Conservation (phyloP, 2,888 invertebrate genomes). For the Aspidiotus rigidus region DNA sequence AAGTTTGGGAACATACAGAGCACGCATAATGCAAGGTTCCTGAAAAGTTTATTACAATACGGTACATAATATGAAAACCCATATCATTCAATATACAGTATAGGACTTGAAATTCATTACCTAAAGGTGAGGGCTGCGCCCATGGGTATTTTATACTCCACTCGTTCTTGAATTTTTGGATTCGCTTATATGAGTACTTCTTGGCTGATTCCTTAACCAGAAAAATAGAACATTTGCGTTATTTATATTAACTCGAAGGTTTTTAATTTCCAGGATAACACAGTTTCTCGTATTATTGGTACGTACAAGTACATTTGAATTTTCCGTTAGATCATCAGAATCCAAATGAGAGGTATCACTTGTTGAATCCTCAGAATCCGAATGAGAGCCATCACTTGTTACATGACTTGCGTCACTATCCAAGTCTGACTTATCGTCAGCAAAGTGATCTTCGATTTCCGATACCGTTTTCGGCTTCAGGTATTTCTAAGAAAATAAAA, state of each 20-base stretch:
- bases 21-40: background rate
- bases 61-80: background rate
- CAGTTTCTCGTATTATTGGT: background rate
- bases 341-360: background rate
- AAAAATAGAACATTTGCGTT: too few relatives aligned
- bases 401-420: background rate
- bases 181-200: background rate
- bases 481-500: background rate
- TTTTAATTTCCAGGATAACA: background rate
- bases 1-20: background rate
- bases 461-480: background rate
- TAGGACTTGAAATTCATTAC: background rate
- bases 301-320: background rate
- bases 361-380: too few relatives aligned
- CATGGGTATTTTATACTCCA: background rate
- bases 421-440: background rate
- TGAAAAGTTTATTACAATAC: background rate
- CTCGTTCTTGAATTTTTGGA: too few relatives aligned
- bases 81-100: background rate
- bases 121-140: background rate
- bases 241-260: too few relatives aligned
- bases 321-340: background rate
- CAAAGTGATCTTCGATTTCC: background rate
- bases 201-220: background rate
- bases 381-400: background rate